phyloP scores from a whole-genome alignment of 2,113 vertebrate species.

The Chauna torquata region DNA sequence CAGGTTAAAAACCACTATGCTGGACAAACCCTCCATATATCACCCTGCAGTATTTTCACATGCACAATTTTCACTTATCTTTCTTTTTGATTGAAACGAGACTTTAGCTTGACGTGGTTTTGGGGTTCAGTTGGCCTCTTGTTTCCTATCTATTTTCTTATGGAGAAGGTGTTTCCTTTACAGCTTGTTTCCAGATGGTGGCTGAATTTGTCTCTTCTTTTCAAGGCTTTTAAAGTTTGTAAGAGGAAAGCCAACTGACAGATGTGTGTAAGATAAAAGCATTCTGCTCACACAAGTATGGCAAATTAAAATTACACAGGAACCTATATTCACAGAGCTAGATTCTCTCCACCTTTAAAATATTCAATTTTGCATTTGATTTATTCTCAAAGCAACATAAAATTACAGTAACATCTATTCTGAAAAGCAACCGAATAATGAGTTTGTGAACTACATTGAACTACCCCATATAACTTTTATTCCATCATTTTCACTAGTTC shows the following conservation, averaged over 20 bases:
- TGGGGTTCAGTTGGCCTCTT: background rate
- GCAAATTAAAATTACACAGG: background rate
- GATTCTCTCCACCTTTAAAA: background rate
- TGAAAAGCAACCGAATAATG: background rate
- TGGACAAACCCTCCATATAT: background rate
- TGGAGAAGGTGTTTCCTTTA: background rate
- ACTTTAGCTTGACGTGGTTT: background rate
- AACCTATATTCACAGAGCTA: background rate
- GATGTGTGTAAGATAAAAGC: background rate
- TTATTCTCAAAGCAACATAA: background rate
- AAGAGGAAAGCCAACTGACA: background rate
- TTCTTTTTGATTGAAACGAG: background rate
- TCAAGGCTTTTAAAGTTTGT: background rate
- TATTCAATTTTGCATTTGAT: background rate
- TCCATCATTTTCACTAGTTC: background rate
- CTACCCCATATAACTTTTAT: background rate
- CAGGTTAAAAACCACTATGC: background rate
- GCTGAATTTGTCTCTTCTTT: background rate
- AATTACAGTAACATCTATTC: background rate
- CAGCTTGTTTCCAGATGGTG: background rate
- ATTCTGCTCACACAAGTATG: background rate
- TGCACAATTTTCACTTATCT: background rate
- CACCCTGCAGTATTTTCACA: background rate
- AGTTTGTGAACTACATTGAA: background rate
- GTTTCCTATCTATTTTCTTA: background rate